phyloP scores from a whole-genome alignment of 2,113 vertebrate genomes.

The Etheostoma cragini region DNA sequence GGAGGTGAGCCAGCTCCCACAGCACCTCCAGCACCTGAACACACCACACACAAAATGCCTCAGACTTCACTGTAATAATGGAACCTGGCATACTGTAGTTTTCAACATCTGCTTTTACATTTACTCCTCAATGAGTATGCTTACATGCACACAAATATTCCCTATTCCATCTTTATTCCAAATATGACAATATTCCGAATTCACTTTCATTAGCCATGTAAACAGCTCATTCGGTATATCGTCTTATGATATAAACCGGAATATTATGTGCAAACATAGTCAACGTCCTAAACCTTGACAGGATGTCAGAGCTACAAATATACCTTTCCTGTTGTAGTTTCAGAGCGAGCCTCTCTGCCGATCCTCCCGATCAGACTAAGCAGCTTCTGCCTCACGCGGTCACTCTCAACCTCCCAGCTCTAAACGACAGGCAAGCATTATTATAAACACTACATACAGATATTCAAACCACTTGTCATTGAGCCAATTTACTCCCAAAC shows the following conservation, averaged over 20 bases:
- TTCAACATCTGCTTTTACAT: not conserved
- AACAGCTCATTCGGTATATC: too few relatives aligned
- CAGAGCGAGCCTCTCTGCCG: constrained; percentile 95
- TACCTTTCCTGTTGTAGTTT: constrained; percentile 96
- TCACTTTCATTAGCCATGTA: too few relatives aligned
- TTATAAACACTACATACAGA: not conserved
- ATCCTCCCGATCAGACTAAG: constrained; percentile 97
- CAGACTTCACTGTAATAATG: not conserved
- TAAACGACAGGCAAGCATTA: constrained; percentile 62
- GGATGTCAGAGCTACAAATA: not conserved
- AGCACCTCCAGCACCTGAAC: constrained; percentile 95
- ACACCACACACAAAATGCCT: not conserved
- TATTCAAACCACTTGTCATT: not conserved
- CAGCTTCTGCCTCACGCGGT: constrained; percentile 95
- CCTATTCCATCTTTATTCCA: too few relatives aligned
- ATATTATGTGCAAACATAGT: too few relatives aligned
- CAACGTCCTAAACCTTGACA: too few relatives aligned
- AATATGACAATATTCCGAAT: too few relatives aligned
- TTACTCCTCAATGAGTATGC: not conserved
- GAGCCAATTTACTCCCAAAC: not conserved
- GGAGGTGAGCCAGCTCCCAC: constrained; percentile 98
- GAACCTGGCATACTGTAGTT: not conserved
- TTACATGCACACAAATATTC: too few relatives aligned
- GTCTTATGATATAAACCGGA: too few relatives aligned
- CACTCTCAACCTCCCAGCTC: constrained; percentile 98